Evolutionary conservation across 2,888 invertebrate species (phyloP), one percentile per base, ranked within the genome.

Genomic region (Schizotus pectinicornis): DNA sequence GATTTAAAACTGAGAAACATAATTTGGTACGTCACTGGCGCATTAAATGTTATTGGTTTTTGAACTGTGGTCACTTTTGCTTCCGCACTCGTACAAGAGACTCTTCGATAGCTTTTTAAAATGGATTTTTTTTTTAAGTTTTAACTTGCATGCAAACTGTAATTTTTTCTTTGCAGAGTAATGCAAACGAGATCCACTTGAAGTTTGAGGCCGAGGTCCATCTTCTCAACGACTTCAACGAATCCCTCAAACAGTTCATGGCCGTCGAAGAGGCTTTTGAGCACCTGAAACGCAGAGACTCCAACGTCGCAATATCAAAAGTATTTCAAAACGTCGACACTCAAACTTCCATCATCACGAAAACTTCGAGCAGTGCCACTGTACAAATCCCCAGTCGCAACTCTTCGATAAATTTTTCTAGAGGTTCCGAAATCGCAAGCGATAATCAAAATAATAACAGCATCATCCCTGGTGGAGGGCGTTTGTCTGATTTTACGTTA

Each of bases 161-260:
- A 53, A 39, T 65, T 52, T 47, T 47, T 65, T 56, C 34, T 55
- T 72, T 71, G 39, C 61, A 78, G 77, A 63, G 64, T 41, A 71
- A 68, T 56, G 63, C 85, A 6, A 81, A 81, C 59, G 82, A 84
- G 43, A 81, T 87, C 46, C 84, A 85, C 72, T 78, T 84, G 67
- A 83, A 84, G 69, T 83, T 86, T 68, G 83, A 84, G 71, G 83
- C 85, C 0, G 86, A 86, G 75, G 78, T 87, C 42, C 84, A 84
- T 74, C 79, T 85, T 39, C 73, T 86, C 36, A 86, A 87, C 64
- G 83, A 85, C 43, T 83, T 85, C 68, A 85, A 86, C 57, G 82
- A 86, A 70, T 85, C 85, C 0, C 70, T 86, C 30, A 77, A 81
- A 39, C 85, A 85, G 72, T 79, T 86, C 33, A 80, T 81, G 59